Evolutionary conservation across 2,113 vertebrate genomes (phyloP), one percentile per base, ranked within the genome.

Genomic region (Zapus hudsonius): DNA sequence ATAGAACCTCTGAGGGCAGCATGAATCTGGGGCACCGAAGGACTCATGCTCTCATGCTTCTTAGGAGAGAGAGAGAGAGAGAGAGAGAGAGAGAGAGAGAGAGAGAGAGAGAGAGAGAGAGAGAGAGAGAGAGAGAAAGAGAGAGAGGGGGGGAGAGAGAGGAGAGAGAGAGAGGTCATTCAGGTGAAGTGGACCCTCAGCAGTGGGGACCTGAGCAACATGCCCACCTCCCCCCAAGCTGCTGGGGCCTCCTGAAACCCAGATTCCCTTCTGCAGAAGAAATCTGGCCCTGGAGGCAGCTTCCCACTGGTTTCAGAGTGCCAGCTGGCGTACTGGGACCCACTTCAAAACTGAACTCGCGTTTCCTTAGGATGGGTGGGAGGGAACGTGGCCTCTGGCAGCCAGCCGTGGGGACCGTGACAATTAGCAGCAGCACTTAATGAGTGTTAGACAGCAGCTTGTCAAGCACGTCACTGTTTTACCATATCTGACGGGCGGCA

Each of bases 321-420:
- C 92, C 95, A 96, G 90, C 93, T 96, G 94, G 93, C 1, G 2
- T 27, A 1, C 61, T 40, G 76, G 92, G 91, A 95, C 70, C 87
- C 75, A 90, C 83, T 61, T 90, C 88, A 93, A 69, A 89, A 47
- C n/a, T 2, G 42, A 95, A 89, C 84, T 93, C 96, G 93, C n/a
- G 47, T 91, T 93, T 92, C 89, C 86, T 74, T 59, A 44, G 86
- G 95, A 69, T 93, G 29, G 6, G 89, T 93, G 92, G 95, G 89
- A 94, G 95, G 95, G 73, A 82, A 33, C 47, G 63, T 57, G 29
- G 85, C 63, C 76, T 89, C 81, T 9, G 23, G 74, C 27, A 16
- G 80, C 55, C 3, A 33, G 76, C 44, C 1, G 0, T 38, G 13
- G 83, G 90, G 87, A 87, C 84, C 27, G 31, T 3, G 42, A 66